Evolutionary conservation across 35 echinoderm and acorn worm genomes (phyloP).

Genomic region (Stichopus chloronotus): DNA sequence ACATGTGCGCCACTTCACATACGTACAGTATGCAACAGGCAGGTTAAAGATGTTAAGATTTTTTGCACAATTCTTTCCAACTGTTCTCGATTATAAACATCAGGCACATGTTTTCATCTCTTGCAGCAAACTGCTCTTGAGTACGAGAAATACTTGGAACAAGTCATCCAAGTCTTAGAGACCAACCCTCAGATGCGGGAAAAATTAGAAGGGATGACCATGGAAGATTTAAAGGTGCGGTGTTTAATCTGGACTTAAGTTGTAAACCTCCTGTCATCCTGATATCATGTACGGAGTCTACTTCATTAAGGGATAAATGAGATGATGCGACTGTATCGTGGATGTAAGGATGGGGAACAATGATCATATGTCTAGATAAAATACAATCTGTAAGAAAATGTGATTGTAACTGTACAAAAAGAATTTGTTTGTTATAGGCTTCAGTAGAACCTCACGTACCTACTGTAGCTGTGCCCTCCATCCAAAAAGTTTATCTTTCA

Average conservation of each 20-base stretch:
- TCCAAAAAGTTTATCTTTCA: no score
- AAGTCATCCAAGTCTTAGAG: slow-evolving; percentile 89
- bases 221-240: slow-evolving; percentile 84
- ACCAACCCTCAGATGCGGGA: slow-evolving; percentile 83
- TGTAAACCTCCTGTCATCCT: no score
- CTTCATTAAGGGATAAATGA: no score
- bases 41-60: not conserved
- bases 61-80: not conserved
- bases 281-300: no score
- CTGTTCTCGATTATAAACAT: not conserved
- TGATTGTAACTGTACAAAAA: no score
- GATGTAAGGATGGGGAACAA: no score
- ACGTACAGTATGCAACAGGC: not conserved
- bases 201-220: slow-evolving; percentile 75
- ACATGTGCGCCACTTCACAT: not conserved
- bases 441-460: no score
- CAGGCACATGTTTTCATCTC: not conserved
- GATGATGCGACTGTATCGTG: no score
- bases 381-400: no score
- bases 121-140: slow-evolving; percentile 82
- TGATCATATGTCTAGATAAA: no score
- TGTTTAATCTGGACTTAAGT: not conserved
- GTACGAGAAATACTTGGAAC: slow-evolving; percentile 83
- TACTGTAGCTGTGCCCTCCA: no score
- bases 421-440: no score